Evolutionary conservation across 1,140 invertebrate genomes (phyloP).

Genomic region (Halyomorpha halys): DNA sequence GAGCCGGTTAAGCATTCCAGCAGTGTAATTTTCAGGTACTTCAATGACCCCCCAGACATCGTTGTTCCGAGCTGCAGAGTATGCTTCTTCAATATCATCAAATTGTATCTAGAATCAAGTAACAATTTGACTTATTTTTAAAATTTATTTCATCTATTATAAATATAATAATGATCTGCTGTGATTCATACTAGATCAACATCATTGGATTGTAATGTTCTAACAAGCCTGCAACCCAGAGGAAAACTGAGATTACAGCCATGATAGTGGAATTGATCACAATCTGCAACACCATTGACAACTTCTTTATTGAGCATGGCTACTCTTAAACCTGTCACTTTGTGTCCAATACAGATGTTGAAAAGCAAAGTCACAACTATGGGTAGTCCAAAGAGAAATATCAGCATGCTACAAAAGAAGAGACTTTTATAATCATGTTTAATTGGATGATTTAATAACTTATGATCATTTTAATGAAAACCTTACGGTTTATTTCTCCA

Average conservation of each 20-base stretch:
- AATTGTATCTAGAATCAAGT: not conserved
- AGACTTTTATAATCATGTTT: not conserved
- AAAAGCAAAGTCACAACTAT: slow-evolving; percentile 27
- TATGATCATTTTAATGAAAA: not conserved
- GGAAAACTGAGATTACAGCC: slow-evolving; percentile 23
- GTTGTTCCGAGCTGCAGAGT: not conserved
- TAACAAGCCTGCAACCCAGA: slow-evolving; percentile 27
- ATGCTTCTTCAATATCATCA: slow-evolving; percentile 11
- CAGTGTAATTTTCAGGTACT: slow-evolving; percentile 21
- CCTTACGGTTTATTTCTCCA: slow-evolving; percentile 47
- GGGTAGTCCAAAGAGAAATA: slow-evolving; percentile 27
- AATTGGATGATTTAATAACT: too few species aligned
- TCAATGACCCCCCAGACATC: slow-evolving; percentile 22
- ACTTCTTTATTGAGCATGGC: slow-evolving; percentile 27
- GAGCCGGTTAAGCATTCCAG: not conserved
- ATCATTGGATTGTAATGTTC: slow-evolving; percentile 23
- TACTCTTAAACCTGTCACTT: slow-evolving; percentile 24
- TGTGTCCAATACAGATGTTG: slow-evolving; percentile 27
- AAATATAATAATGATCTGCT: not conserved
- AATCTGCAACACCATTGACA: not conserved
- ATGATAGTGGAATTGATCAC: not conserved
- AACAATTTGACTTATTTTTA: not conserved
- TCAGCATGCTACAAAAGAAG: slow-evolving; percentile 24
- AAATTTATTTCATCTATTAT: not conserved
- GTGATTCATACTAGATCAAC: slow-evolving; percentile 21